These are phyloP conservation scores for Tachysurus fulvidraco DNA, from an alignment of 2,113 vertebrate species.

Conservation along the genomic window DNA sequence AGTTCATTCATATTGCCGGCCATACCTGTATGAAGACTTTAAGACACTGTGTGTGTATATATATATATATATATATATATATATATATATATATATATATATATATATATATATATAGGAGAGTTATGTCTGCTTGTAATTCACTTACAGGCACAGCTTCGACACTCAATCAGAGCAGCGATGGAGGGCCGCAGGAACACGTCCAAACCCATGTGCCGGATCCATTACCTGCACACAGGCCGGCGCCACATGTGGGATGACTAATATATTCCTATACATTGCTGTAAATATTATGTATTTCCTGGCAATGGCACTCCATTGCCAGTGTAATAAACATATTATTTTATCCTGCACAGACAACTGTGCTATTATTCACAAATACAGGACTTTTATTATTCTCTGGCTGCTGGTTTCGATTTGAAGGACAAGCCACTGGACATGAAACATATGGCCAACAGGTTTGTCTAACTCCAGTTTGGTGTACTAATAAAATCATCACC, in stretches of 20 bases:
- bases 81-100: too few species aligned
- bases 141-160: slow-evolving; percentile 52
- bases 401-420: slow-evolving; percentile 60
- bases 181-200: slow-evolving; percentile 41
- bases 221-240: slow-evolving; percentile 58
- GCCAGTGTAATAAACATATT: slow-evolving; percentile 63
- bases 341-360: slow-evolving; percentile 58
- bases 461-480: slow-evolving; percentile 51
- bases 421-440: slow-evolving; percentile 37
- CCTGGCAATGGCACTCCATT: slow-evolving; percentile 60
- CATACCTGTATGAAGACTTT: too few species aligned
- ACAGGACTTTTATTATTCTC: slow-evolving; percentile 41
- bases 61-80: too few species aligned
- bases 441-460: slow-evolving; percentile 59
- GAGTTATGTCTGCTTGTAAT: slow-evolving; percentile 37
- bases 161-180: slow-evolving; percentile 49
- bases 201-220: slow-evolving; percentile 54
- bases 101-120: too few species aligned
- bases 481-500: slow-evolving; percentile 60
- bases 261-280: slow-evolving; percentile 62
- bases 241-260: slow-evolving; percentile 55
- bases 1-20: too few species aligned
- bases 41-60: too few species aligned
- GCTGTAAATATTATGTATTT: slow-evolving; percentile 58
- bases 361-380: slow-evolving; percentile 57